These are phyloP conservation scores for Andrena chrysosceles DNA, from an alignment of 2,888 invertebrate species.

Conservation along the genomic window DNA sequence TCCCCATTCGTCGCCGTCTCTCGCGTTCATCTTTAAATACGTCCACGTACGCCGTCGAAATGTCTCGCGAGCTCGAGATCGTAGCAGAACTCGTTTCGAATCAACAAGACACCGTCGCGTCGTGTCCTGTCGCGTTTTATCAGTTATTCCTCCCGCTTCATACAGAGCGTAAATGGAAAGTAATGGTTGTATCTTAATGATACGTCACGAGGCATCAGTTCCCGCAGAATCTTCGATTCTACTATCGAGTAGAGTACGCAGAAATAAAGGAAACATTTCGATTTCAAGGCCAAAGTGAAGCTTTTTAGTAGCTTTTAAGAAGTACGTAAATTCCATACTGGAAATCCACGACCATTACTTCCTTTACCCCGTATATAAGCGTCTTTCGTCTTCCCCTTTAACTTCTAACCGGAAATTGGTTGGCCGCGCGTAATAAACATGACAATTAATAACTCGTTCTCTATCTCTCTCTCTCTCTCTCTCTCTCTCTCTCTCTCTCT, in stretches of 20 bases:
- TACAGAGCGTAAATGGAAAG: not conserved
- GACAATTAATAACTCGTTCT: constrained; percentile 56
- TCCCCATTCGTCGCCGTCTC: constrained; percentile 26
- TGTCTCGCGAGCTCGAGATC: constrained; percentile 38
- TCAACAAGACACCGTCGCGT: constrained; percentile 18
- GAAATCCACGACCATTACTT: not conserved
- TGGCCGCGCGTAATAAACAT: constrained; percentile 60
- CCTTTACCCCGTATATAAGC: constrained; percentile 23
- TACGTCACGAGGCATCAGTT: no score
- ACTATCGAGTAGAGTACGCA: no score
- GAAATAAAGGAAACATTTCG: no score
- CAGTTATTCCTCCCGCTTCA: not conserved
- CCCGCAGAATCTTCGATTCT: no score
- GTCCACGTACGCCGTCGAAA: constrained; percentile 32
- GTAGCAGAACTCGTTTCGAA: constrained; percentile 26
- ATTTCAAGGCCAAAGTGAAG: no score
- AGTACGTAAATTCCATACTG: not conserved
- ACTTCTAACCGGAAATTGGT: constrained; percentile 25
- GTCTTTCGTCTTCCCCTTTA: constrained; percentile 21
- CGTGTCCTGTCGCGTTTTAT: constrained; percentile 9
- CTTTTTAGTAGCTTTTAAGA: not conserved
- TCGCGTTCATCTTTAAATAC: constrained; percentile 40
- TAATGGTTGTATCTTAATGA: not conserved
- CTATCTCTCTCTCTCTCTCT: constrained; percentile 43
- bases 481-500: constrained; percentile 44